Percentiles rank a stretch among this genome's conserved stretches.
phyloP scores from a whole-genome alignment of 2,888 invertebrate species.

The Tenthredo distinguenda region DNA sequence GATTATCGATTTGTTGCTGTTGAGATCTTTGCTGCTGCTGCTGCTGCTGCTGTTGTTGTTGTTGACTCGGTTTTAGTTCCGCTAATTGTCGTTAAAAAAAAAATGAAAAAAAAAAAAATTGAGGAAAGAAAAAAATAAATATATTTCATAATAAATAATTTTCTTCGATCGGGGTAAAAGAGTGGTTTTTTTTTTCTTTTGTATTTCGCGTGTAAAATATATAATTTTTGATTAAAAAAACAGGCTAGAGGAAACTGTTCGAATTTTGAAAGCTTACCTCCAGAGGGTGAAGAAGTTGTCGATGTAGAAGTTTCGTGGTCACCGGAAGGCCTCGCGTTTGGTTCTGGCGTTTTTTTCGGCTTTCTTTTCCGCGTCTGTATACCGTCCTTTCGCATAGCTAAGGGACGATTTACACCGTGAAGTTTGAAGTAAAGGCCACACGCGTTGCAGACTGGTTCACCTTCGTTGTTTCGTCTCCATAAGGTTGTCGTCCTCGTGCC shows the following conservation, averaged over 20 bases:
- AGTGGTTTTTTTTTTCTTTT: too few species aligned
- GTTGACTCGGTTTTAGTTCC: slow-evolving; percentile 69
- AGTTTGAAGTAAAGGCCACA: slow-evolving; percentile 98
- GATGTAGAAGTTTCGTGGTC: slow-evolving; percentile 71
- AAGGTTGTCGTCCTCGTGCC: slow-evolving; percentile 98
- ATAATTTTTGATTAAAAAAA: too few species aligned
- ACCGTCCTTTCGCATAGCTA: slow-evolving; percentile 97
- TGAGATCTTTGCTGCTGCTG: slow-evolving; percentile 62
- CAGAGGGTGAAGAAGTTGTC: slow-evolving; percentile 64
- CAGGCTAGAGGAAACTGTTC: too few species aligned
- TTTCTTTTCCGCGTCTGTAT: slow-evolving; percentile 98
- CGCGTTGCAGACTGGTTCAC: slow-evolving; percentile 99
- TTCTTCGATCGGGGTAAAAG: too few species aligned
- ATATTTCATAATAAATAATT: too few species aligned
- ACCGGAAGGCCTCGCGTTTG: slow-evolving; percentile 68
- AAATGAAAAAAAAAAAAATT: neutral
- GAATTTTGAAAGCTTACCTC: neutral
- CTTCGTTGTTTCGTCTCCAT: slow-evolving; percentile 98
- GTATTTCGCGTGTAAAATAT: too few species aligned
- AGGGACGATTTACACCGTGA: slow-evolving; percentile 94
- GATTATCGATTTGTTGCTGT: slow-evolving; percentile 67
- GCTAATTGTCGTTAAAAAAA: slow-evolving; percentile 14
- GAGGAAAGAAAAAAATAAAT: neutral
- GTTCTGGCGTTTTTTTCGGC: slow-evolving; percentile 87
- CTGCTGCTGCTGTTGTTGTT: slow-evolving; percentile 62